Percentiles rank a stretch among this genome's conserved stretches.
These are phyloP conservation scores for Chauna torquata DNA, from an alignment of 2,113 vertebrate species.

Conservation along the genomic window DNA sequence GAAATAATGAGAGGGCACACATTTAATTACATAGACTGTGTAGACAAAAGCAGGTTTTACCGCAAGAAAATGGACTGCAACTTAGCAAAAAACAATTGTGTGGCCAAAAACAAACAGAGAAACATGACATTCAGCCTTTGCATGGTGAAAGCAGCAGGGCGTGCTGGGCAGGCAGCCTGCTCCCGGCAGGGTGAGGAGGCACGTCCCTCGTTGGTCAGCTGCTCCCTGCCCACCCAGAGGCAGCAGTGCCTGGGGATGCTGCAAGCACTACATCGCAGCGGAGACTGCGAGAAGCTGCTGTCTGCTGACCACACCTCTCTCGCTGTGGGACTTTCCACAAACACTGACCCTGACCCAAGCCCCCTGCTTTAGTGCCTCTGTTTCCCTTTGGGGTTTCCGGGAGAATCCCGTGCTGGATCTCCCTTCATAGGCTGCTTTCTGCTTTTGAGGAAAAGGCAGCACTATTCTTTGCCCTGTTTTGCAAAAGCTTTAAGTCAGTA, in stretches of 20 bases:
- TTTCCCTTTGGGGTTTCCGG: not conserved
- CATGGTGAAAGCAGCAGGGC: not conserved
- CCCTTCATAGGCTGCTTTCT: not conserved
- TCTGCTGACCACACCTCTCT: not conserved
- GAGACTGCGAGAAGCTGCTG: not conserved
- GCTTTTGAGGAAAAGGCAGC: not conserved
- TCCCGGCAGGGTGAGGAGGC: not conserved
- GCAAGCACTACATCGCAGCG: not conserved
- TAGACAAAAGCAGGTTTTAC: not conserved
- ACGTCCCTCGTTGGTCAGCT: accelerated
- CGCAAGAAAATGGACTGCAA: not conserved
- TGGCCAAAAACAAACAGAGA: not conserved
- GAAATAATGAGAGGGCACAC: not conserved
- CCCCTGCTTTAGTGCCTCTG: not conserved
- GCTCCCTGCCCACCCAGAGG: not conserved
- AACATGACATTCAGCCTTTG: not conserved
- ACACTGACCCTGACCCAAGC: not conserved
- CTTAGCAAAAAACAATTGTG: not conserved
- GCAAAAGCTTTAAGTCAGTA: not conserved
- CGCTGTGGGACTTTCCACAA: not conserved
- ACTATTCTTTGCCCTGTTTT: not conserved
- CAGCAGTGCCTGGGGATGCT: not conserved
- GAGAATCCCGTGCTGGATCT: not conserved
- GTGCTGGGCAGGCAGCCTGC: not conserved
- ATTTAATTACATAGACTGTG: not conserved